Evolutionary conservation across 2,113 vertebrate species (phyloP).

Genomic region (Synchiropus splendidus): DNA sequence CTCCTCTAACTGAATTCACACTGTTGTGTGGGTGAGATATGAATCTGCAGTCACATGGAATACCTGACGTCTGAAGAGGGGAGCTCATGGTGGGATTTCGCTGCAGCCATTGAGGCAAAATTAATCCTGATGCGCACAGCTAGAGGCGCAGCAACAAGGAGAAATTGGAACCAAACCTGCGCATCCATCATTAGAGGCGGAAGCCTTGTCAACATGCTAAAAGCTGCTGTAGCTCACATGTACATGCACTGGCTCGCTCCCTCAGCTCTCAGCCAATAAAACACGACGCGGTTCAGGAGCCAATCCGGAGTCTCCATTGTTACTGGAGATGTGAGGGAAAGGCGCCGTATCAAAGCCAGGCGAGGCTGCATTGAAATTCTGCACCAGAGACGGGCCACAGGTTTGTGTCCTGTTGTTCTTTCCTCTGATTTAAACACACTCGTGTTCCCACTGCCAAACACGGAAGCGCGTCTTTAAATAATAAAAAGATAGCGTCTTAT

Average conservation of each 20-base stretch:
- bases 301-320: slow-evolving; percentile 24
- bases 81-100: too few relatives aligned
- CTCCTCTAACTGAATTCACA: too few relatives aligned
- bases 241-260: slow-evolving; percentile 12
- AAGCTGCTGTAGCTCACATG: slow-evolving; percentile 10
- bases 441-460: slow-evolving; percentile 12
- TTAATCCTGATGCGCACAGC: slow-evolving; percentile 34
- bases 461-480: slow-evolving; percentile 9
- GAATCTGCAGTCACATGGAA: slow-evolving; percentile 12
- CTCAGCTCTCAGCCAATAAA: slow-evolving; percentile 22
- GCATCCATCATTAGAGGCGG: slow-evolving; percentile 30
- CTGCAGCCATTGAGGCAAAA: slow-evolving; percentile 29
- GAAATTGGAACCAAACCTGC: slow-evolving; percentile 22
- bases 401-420: slow-evolving; percentile 16
- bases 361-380: slow-evolving; percentile 44
- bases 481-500: slow-evolving; percentile 29
- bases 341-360: slow-evolving; percentile 46
- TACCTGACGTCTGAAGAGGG: slow-evolving; percentile 14
- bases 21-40: too few relatives aligned
- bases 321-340: slow-evolving; percentile 11
- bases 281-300: slow-evolving; percentile 4
- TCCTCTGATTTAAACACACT: slow-evolving; percentile 1
- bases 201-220: slow-evolving; percentile 19
- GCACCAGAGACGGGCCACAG: slow-evolving; percentile 7
- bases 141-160: slow-evolving; percentile 7